These are phyloP conservation scores for Onychomys torridus DNA, from an alignment of 2,797 vertebrate genomes.

Conservation along the genomic window DNA sequence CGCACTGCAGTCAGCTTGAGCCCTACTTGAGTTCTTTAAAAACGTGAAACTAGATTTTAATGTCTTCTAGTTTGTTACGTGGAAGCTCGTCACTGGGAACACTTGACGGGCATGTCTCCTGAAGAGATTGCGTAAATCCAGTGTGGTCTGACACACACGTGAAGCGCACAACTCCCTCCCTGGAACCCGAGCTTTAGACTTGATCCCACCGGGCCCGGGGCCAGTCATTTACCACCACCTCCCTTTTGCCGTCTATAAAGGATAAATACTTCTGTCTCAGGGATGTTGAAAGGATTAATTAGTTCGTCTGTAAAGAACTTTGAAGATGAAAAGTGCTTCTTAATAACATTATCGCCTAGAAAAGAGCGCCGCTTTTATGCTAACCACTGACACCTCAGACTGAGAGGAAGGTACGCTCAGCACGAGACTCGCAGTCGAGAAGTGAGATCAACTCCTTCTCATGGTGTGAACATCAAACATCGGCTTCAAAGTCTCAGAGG, in stretches of 20 bases:
- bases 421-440: not conserved
- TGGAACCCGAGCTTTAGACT: slow-evolving; percentile 21
- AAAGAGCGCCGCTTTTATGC: slow-evolving; percentile 66
- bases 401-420: not conserved
- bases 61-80: not conserved
- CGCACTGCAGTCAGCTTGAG: rapidly evolving
- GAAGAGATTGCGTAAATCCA: not conserved
- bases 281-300: slow-evolving; percentile 82
- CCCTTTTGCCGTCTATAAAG: slow-evolving; percentile 65
- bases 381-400: slow-evolving; percentile 62
- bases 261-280: slow-evolving; percentile 76
- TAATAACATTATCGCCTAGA: slow-evolving; percentile 75
- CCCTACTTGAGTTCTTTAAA: not conserved
- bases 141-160: not conserved
- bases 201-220: slow-evolving; percentile 22
- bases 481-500: slow-evolving; percentile 12
- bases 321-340: slow-evolving; percentile 82
- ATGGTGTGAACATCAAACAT: slow-evolving; percentile 56
- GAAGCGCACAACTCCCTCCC: not conserved
- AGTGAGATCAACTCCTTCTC: slow-evolving; percentile 50
- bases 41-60: not conserved
- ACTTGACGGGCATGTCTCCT: not conserved
- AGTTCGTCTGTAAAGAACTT: slow-evolving; percentile 76
- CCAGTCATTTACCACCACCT: slow-evolving; percentile 56
- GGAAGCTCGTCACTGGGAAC: slow-evolving; percentile 40